A percentile compares a stretch with the other conserved stretches of the same genome.
Evolutionary conservation across 2,797 vertebrate genomes (phyloP).

Genomic region (Sebastiscus albofasciatus): DNA sequence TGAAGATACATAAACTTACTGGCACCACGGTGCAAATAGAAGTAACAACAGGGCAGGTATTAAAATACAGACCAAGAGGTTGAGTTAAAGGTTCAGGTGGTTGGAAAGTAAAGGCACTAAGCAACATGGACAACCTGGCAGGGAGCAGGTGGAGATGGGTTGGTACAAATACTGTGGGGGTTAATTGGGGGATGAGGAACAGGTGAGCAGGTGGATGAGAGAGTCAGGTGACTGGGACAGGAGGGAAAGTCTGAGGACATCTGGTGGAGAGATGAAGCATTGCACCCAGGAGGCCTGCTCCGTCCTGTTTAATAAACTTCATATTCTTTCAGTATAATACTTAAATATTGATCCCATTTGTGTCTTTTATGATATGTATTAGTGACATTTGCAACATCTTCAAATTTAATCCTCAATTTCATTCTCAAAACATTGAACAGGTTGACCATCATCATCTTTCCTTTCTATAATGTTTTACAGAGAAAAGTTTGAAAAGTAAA

Average conservation of each 20-base stretch:
- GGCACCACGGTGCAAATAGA: neutral
- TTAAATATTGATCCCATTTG: neutral
- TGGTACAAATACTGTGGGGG: no score
- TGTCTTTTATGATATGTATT: neutral
- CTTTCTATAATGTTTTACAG: no score
- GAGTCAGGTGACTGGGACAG: neutral
- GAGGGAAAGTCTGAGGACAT: neutral
- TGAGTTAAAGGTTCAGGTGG: no score
- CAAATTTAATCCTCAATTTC: neutral
- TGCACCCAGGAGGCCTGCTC: neutral
- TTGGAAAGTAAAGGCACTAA: no score
- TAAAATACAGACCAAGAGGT: no score
- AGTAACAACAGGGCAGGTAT: neutral
- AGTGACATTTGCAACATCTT: neutral
- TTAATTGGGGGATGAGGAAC: no score
- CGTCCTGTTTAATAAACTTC: neutral
- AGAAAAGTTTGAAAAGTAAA: no score
- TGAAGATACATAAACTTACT: neutral
- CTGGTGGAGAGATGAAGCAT: neutral
- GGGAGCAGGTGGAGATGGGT: no score
- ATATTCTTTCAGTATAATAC: neutral
- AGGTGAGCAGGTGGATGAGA: neutral
- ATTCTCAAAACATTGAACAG: neutral
- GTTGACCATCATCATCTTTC: neutral
- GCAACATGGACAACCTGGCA: neutral